Base-by-base conservation (phyloP, 2,797 vertebrate species). In the Nannoperca obscura region DNA sequence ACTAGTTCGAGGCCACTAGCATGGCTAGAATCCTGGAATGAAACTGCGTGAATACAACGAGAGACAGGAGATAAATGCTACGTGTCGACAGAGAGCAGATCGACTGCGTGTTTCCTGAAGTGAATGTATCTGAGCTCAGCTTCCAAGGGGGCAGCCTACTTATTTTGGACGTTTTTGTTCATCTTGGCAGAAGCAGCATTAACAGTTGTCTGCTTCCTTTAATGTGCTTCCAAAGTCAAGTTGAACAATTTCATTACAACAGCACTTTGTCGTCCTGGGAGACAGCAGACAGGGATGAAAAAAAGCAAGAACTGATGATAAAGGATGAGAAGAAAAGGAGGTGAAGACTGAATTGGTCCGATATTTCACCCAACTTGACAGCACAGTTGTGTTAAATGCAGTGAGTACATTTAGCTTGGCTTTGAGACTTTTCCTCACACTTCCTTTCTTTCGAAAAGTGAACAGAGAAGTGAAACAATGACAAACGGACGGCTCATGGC, bases 161-260 rank as follows among this genome's bases (percentile, higher is more conserved):
- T 85, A 68, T 70, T 83, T 82, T 78, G 87, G 78, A 71, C 46
- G 34, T 64, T 86, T 84, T 40, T 79, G 80, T 81, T 82, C 78
- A 12, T 88, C 71, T 91, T 91, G 90, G 86, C 87, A 81, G 67
- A 71, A 47, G 55, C 60, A 47, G 47, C 53, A 40, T 63, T 82
- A 84, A 87, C 85, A 69, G 76, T 87, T 86, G 85, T 92, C 86
- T 88, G 65, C 67, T 67, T 65, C 77, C 87, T 92, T 91, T 90
- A 67, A 91, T 86, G 83, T 90, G 52, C 84, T 83, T 94, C 94
- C 93, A 94, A 91, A 93, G 91, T 90, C 87, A 90, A 88, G 86
- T 86, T 79, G 78, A 88, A 91, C 83, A 83, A 83, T 92, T 93
- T 91, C 83, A 94, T 92, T 91, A 93, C 80, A 86, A 52, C 74